Conservation (phyloP, 2,888 invertebrate genomes). For the Ophion costatus region DNA sequence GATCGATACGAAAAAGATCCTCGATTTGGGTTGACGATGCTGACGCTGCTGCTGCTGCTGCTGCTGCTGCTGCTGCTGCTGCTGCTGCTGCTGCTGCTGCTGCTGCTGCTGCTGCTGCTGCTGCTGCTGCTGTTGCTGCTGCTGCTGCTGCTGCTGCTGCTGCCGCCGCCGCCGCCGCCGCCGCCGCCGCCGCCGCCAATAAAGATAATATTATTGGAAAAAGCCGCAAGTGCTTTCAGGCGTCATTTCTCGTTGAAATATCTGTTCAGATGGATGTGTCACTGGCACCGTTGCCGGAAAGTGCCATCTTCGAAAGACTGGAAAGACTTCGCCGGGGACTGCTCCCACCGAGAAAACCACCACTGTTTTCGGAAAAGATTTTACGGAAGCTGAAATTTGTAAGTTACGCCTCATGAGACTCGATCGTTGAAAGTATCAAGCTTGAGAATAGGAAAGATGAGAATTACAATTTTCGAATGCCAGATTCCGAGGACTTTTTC, state of each 20-base stretch:
- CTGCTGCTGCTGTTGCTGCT: too few species aligned
- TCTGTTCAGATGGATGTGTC: constrained; percentile 72
- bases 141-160: too few species aligned
- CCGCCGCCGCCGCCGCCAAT: too few species aligned
- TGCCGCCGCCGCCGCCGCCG: too few species aligned
- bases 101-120: too few species aligned
- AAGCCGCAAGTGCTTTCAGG: too few species aligned
- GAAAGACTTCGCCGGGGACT: constrained; percentile 93
- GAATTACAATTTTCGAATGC: constrained; percentile 95
- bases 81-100: too few species aligned
- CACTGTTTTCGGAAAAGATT: constrained; percentile 92
- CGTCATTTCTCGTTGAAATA: background rate
- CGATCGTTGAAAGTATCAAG: background rate
- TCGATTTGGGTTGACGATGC: background rate
- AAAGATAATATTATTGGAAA: too few species aligned
- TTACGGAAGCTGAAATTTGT: constrained; percentile 91
- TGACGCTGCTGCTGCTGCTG: too few species aligned
- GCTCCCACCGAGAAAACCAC: constrained; percentile 87
- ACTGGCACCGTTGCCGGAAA: constrained; percentile 82
- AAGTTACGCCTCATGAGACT: background rate
- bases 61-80: too few species aligned
- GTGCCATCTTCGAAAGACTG: constrained; percentile 91
- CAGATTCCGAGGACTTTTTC: constrained; percentile 92
- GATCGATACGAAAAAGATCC: constrained; percentile 38
- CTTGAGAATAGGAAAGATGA: constrained; percentile 14